A percentile compares a stretch with the other conserved stretches of the same genome.
Evolutionary conservation across 1,140 invertebrate species (phyloP).

Genomic region (Drosophila aff.): DNA sequence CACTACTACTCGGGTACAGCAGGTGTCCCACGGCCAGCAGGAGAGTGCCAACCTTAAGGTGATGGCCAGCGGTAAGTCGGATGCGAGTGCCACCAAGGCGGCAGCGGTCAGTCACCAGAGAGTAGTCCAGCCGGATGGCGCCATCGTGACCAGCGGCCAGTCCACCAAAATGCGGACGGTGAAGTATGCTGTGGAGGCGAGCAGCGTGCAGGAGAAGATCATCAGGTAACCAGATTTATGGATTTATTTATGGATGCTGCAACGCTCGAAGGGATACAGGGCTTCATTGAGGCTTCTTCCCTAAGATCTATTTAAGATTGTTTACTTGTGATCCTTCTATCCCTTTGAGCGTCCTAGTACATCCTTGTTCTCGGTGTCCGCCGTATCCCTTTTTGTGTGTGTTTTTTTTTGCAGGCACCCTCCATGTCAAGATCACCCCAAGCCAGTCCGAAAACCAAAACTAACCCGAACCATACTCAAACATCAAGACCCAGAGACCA

Average conservation of each 20-base stretch:
- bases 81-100: constrained; percentile 58
- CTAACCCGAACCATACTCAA: constrained; percentile 70
- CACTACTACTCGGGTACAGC: constrained; percentile 30
- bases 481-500: constrained; percentile 45
- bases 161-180: constrained; percentile 54
- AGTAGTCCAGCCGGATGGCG: constrained; percentile 65
- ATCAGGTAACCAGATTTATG: constrained; percentile 67
- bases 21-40: constrained; percentile 36
- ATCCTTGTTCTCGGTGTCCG: constrained; percentile 1
- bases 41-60: constrained; percentile 51
- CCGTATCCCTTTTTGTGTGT: not conserved
- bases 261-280: not conserved
- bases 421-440: constrained; percentile 40
- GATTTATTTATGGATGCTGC: too few species aligned
- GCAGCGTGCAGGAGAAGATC: constrained; percentile 77
- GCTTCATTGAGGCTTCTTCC: not conserved
- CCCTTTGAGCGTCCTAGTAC: not conserved
- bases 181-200: constrained; percentile 80
- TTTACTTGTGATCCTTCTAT: not conserved
- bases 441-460: constrained; percentile 29
- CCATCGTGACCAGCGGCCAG: constrained; percentile 62
- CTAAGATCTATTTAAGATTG: too few species aligned
- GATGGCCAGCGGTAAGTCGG: constrained; percentile 56
- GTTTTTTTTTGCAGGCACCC: constrained; percentile 36
- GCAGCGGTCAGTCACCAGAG: constrained; percentile 46